A percentile compares a stretch with the other conserved stretches of the same genome.
These are phyloP conservation scores for Dascyllus trimaculatus DNA, from an alignment of 2,113 vertebrate species.

Conservation along the genomic window DNA sequence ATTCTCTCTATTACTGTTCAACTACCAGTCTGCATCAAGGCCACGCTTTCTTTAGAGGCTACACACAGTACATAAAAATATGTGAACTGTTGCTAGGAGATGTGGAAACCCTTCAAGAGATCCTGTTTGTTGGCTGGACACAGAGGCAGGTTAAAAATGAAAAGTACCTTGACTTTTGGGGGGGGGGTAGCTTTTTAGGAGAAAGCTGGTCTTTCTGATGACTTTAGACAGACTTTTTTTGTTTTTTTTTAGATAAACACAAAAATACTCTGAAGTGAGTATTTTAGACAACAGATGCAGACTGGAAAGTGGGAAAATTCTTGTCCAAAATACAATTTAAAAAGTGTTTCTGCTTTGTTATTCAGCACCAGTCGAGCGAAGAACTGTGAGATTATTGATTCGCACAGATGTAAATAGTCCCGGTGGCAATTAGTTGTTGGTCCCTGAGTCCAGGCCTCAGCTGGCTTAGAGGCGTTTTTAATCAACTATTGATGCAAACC, in stretches of 20 bases:
- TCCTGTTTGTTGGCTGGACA: not conserved
- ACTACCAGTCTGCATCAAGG: not conserved
- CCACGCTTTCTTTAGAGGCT: not conserved
- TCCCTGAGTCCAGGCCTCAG: constrained; percentile 11
- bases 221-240: no score
- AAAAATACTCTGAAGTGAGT: not conserved
- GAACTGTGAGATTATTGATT: constrained; percentile 12
- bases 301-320: not conserved
- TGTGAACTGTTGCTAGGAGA: not conserved
- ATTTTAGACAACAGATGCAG: not conserved
- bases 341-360: not conserved
- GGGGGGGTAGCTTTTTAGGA: not conserved
- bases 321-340: not conserved
- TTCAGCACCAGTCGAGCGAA: not conserved
- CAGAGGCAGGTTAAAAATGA: not conserved
- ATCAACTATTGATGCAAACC: constrained; percentile 43
- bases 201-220: not conserved
- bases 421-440: constrained; percentile 23
- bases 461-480: constrained; percentile 41
- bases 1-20: not conserved
- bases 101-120: not conserved
- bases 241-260: no score
- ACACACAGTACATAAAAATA: not conserved
- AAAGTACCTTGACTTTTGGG: not conserved
- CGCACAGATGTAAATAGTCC: constrained; percentile 17